Base-by-base conservation (phyloP, 2,888 invertebrate genomes). In the Choreutis nemorana region DNA sequence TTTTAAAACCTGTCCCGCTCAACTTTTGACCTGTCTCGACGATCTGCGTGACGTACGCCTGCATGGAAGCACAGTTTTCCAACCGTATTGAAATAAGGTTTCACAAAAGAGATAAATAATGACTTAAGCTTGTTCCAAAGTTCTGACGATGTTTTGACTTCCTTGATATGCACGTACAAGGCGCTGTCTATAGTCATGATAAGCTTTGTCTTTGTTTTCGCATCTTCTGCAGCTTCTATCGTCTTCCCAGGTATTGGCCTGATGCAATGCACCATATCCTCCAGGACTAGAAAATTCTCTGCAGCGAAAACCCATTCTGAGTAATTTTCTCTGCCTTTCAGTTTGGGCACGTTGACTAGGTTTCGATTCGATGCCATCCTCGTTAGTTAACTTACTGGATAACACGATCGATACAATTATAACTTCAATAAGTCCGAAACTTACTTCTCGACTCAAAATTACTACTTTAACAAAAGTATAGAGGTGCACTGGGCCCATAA, bases 301-400 rank as follows among this genome's bases (percentile, higher is more conserved):
- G 27, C 38, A 10, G 41, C 42, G 24, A 43, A 44, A 8, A 18
- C 31, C 40, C 39, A 36, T 21, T 44, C 40, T 18, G 33, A 20
- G 28, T 41, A 44, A 14, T 41, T 41, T 14, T 44, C 39, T 14
- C 39, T 25, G 12, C 39, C 41, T 16, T 18, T 26, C 8, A 44
- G 12, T 23, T 41, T 43, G 6, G 40, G 41, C 7, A 44, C 33
- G 22, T 25, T 43, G 5, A 14, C 14, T 11, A 35, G 10, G 8
- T 25, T 28, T n/a, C n/a, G n/a, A 9, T 32, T 36, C 11, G 28
- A 2, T 6, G 30, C 12, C 34, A 37, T 33, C 23, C n/a, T n/a
- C n/a, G n/a, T n/a, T n/a, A n/a, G n/a, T n/a, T n/a, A n/a, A n/a
- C n/a, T n/a, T n/a, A n/a, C n/a, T n/a, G n/a, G n/a, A n/a, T n/a